Evolutionary conservation across 2,113 vertebrate genomes (phyloP), one percentile per base, ranked within the genome.

Genomic region (Plecturocebus donacophilus): DNA sequence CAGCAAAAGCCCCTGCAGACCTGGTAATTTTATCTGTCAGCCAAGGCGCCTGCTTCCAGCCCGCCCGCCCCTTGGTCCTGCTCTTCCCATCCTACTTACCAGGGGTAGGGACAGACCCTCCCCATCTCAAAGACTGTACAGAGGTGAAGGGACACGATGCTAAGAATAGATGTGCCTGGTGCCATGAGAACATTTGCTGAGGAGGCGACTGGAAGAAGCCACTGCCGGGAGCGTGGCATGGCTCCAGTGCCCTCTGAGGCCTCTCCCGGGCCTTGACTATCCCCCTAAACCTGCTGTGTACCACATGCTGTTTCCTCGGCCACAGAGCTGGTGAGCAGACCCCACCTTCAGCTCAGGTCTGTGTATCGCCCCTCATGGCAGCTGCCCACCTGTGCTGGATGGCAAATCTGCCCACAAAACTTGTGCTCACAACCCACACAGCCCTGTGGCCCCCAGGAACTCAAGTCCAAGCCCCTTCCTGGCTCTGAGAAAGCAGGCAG

Each of bases 1-100:
- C 90, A 91, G 80, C 95, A 91, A 49, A 91, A 79, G 47, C 35
- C 38, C 32, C 27, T 89, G 40, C 47, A 54, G 23, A 92, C 77
- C 68, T 42, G 38, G 49, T 64, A 75, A 96, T 86, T 93, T 81
- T 23, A 45, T 93, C 90, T 91, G 38, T 75, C 91, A 95, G 66
- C 42, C 23, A 49, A 45, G 52, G 75, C n/a, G 54, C 49, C 30
- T 54, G 77, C 83, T 76, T 87, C 77, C 42, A 68, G 82, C 70
- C 80, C 20, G 16, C 52, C 10, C 7, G 12, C 61, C 40, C 30
- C 58, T 56, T 19, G 16, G 54, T 38, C 45, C 54, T 27, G 25
- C 56, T 68, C 87, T 83, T 61, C 61, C 54, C 6, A 0, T 16
- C 38, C 38, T 87, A 45, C n/a, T 85, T 40, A 25, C 32, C 14